Evolutionary conservation across 2,888 invertebrate genomes (phyloP).

Genomic region (Cataglyphis rosenhaueri): DNA sequence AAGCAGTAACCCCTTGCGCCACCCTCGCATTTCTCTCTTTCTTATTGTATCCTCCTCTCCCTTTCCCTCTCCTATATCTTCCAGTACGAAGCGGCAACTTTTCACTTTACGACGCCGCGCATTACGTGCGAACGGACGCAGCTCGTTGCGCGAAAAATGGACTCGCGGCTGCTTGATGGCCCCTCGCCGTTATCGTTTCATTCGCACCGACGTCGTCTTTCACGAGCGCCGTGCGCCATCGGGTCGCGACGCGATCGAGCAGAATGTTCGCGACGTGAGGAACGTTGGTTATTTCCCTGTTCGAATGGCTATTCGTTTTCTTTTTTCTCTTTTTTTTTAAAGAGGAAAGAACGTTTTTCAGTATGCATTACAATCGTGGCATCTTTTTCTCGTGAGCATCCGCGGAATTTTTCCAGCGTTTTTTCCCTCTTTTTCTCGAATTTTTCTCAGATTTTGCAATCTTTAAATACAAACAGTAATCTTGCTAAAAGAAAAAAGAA

Average conservation of each 20-base stretch:
- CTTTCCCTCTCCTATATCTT: neutral
- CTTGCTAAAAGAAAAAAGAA: neutral
- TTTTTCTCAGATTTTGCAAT: neutral
- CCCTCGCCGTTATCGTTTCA: conserved; percentile 50
- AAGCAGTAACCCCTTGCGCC: conserved; percentile 26
- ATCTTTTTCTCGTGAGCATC: neutral
- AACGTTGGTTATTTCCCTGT: conserved; percentile 32
- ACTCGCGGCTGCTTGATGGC: conserved; percentile 36
- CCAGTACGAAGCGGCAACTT: conserved; percentile 74
- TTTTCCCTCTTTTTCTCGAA: neutral
- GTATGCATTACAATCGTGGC: conserved; percentile 12
- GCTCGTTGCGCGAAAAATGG: conserved; percentile 61
- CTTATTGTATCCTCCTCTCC: neutral
- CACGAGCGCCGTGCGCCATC: conserved; percentile 3
- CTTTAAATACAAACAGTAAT: neutral
- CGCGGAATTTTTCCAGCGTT: conserved; percentile 6
- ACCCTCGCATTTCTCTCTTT: conserved; percentile 46
- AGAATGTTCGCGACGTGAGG: conserved; percentile 49
- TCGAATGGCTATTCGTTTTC: neutral
- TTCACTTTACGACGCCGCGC: conserved; percentile 80
- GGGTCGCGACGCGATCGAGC: conserved; percentile 44
- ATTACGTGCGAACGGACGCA: conserved; percentile 60
- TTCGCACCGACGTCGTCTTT: conserved; percentile 46
- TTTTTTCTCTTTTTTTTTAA: neutral
- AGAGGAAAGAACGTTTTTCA: neutral